Evolutionary conservation across 2,113 vertebrate species (phyloP).

Genomic region (Hystrix cristata): DNA sequence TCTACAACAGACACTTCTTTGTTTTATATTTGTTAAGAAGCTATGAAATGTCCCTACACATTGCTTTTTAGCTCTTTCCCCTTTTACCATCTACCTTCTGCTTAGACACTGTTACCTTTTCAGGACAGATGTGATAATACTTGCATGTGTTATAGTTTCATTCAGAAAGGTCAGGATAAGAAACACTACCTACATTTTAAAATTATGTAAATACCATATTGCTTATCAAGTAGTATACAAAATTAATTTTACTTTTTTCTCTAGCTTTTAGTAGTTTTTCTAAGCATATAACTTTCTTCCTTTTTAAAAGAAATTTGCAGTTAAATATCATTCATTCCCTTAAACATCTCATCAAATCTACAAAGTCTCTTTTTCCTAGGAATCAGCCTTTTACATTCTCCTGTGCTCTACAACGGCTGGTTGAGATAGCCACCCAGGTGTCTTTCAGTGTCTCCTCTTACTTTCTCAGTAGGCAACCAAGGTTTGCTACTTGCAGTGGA

Average conservation of each 20-base stretch:
- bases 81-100: background rate
- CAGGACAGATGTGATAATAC: background rate
- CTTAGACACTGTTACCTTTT: background rate
- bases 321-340: background rate
- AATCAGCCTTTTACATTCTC: background rate
- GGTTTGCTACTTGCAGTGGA: background rate
- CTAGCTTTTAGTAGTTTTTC: background rate
- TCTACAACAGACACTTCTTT: background rate
- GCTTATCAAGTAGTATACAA: background rate
- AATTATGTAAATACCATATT: slow-evolving; percentile 1
- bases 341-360: background rate
- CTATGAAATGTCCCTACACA: background rate
- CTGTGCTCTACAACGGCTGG: background rate
- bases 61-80: background rate
- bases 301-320: background rate
- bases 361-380: background rate
- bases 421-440: background rate
- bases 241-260: background rate
- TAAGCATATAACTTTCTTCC: background rate
- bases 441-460: background rate
- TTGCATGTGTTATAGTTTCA: background rate
- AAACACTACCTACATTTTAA: background rate
- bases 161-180: slow-evolving; percentile 16
- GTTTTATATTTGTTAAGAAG: background rate
- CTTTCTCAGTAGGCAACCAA: background rate